Evolutionary conservation across 1,140 invertebrate species (phyloP), one percentile per base, ranked within the genome.

Genomic region (Apis cerana): DNA sequence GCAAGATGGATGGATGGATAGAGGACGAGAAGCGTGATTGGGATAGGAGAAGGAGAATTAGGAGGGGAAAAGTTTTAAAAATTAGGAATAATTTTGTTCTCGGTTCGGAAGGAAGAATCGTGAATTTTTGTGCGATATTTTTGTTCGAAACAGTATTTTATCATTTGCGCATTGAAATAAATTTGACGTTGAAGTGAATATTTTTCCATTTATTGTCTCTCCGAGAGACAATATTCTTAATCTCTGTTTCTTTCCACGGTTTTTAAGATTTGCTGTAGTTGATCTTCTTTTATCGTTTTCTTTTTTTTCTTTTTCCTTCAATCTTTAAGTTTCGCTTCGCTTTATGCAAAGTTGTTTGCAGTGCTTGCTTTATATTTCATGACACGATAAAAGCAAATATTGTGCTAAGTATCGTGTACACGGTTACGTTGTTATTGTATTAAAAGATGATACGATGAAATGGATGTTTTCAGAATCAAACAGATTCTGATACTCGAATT

Each of bases 261-360:
- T 64, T 27, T 19, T 17, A 17, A 64, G 15, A 64, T 64, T 3
- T 61, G 1, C 12, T 61, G n/a, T 7, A 15, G 59, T 68, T n/a
- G 17, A 48, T 69, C 48, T 23, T n/a, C 11, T 50, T n/a, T 69
- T 15, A 12, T n/a, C 43, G 4, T 10, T 23, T 15, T n/a, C 12
- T 5, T 15, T 68, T 68, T 13, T 33, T 33, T 27, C 33, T 68
- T n/a, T 17, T 17, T 17, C 17, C 11, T n/a, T 68, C 48, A 21
- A 64, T 64, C 62, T 64, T 68, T 48, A 8, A 68, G 19, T 48
- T n/a, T 48, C 27, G 12, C 27, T 33, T 17, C 27, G 10, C 15
- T 33, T 43, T 65, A 68, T 68, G 43, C 65, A n/a, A 68, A 68
- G 65, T 48, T 68, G 33, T 48, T 68, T 68, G 65, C 27, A 48